Percentiles rank a stretch among this genome's conserved stretches.
phyloP scores from a whole-genome alignment of 23 tunicate species.

The Trididemnum miniatum region DNA sequence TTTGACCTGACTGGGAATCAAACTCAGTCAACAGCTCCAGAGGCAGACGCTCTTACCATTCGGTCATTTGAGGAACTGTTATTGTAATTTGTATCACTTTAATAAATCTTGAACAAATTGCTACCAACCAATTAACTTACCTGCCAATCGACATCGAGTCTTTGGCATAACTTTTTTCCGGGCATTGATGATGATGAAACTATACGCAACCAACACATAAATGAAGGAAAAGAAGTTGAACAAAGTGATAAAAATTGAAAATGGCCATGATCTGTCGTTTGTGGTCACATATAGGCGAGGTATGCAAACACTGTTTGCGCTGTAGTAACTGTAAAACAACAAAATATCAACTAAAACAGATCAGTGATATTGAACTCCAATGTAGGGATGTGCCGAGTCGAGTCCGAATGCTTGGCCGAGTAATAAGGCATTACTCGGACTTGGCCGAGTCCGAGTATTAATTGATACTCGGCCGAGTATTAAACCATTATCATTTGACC shows the following conservation, averaged over 20 bases:
- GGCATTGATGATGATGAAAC: not conserved
- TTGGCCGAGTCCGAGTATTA: too few species aligned
- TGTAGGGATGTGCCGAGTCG: too few species aligned
- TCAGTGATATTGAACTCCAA: too few species aligned
- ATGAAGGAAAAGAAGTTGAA: constrained; percentile 62
- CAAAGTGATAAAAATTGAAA: constrained; percentile 41
- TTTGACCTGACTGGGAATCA: too few species aligned
- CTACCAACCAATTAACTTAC: not conserved
- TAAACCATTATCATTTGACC: too few species aligned
- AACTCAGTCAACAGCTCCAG: not conserved
- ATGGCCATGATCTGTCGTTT: constrained; percentile 61
- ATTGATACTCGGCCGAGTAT: too few species aligned
- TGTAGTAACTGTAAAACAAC: constrained; percentile 56
- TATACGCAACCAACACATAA: constrained; percentile 14
- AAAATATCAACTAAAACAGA: too few species aligned
- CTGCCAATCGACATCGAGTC: too few species aligned
- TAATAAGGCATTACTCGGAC: too few species aligned
- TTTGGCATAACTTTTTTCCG: not conserved
- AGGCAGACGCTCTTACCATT: not conserved
- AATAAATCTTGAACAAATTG: too few species aligned
- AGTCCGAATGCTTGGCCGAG: too few species aligned
- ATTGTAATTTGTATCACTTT: too few species aligned
- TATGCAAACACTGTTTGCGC: constrained; percentile 75
- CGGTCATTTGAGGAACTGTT: not conserved
- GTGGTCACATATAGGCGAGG: constrained; percentile 62